Percentiles rank a stretch among this genome's conserved stretches.
Evolutionary conservation across 2,797 vertebrate genomes (phyloP).

Genomic region (Tenualosa ilisha): DNA sequence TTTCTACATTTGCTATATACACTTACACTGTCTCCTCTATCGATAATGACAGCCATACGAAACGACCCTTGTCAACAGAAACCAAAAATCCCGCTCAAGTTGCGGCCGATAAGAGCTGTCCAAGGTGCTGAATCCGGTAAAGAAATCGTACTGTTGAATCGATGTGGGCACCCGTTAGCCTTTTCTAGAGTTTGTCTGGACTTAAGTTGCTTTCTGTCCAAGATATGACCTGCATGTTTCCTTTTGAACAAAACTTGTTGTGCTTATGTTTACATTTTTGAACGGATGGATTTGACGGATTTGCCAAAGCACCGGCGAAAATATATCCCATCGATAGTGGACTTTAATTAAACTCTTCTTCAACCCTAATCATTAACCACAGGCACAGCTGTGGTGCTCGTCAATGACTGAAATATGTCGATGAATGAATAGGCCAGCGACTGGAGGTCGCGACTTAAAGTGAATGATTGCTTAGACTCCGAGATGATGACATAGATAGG

Average conservation of each 20-base stretch:
- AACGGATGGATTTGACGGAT: neutral
- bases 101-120: neutral
- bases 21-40: too few species aligned
- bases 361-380: constrained; percentile 14
- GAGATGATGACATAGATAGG: constrained; percentile 23
- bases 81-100: neutral
- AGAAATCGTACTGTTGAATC: neutral
- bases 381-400: constrained; percentile 24
- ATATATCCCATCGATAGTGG: neutral
- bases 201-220: neutral
- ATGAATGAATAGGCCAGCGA: constrained; percentile 10
- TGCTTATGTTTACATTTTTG: neutral
- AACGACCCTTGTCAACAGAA: neutral
- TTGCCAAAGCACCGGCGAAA: neutral
- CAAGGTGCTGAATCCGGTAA: neutral
- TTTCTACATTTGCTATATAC: neutral
- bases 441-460: constrained; percentile 18
- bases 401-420: constrained; percentile 40
- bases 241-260: neutral
- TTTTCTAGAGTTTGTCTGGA: neutral
- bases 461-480: constrained; percentile 27
- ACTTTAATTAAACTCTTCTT: constrained; percentile 23
- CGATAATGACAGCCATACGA: neutral
- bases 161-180: neutral
- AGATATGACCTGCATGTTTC: neutral